Evolutionary conservation across 1,140 invertebrate species (phyloP), one percentile per base, ranked within the genome.

Genomic region (Anadara kagoshimensis): DNA sequence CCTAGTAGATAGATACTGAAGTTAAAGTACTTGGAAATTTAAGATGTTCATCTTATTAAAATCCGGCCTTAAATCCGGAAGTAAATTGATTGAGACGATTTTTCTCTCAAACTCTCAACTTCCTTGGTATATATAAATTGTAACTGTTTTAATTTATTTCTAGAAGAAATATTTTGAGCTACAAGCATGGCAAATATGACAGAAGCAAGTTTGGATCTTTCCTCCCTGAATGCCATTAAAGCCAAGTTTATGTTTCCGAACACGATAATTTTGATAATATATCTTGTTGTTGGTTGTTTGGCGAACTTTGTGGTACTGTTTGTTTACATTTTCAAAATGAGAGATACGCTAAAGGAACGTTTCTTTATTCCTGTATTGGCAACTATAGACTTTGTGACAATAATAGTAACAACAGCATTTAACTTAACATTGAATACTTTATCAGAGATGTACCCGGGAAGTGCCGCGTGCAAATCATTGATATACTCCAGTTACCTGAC

Each of bases 401-500:
- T 61, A 24, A 61, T 61, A 61, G 58, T 45, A 44, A 61, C 58
- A 7, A 43, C 41, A 44, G 4, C 36, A 1, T 26, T 61, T 12
- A 61, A 61, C 20, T n/a, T 61, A 1, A 43, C 41, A 22, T 22
- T 20, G 22, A 61, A 61, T 20, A 45, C 41, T 1, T 44, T 44
- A 20, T 22, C 22, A 20, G 8, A 44, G 5, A 61, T 24, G 18
- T 61, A 44, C 20, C 58, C 58, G 10, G 58, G 58, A 43, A 8
- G 22, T 24, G 36, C 18, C 10, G 58, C 58, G 7, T 61, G 58
- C 20, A 61, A 61, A 43, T 29, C 41, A 20, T 45, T 69, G 7
- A 22, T 44, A 16, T 61, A 61, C 44, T 61, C 43, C 1, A 61
- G 58, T 45, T 61, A 61, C 20, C 16, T 44, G 14, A 61, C 58